phyloP scores from a whole-genome alignment of 2,113 vertebrate species.

The Campylomormyrus tamandua region DNA sequence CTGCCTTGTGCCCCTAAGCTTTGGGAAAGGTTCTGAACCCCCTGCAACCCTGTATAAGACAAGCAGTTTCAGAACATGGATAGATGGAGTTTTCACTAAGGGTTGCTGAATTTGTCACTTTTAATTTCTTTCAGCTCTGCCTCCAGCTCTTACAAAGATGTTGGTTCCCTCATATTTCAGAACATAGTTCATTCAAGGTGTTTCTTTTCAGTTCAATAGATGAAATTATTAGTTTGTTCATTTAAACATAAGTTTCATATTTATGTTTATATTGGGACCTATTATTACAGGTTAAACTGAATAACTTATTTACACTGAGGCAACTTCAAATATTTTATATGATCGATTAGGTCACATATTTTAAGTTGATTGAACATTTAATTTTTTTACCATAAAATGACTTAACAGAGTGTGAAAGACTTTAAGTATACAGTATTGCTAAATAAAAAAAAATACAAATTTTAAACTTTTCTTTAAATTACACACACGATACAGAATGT shows the following conservation, averaged over 20 bases:
- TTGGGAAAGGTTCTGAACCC: not conserved
- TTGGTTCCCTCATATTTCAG: not conserved
- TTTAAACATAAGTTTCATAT: not conserved
- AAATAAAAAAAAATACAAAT: not conserved
- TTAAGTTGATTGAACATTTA: not conserved
- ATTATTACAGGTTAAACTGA: not conserved
- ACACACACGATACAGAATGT: not conserved
- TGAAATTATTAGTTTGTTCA: not conserved
- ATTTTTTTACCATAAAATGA: not conserved
- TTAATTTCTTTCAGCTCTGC: not conserved
- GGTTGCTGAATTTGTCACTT: not conserved
- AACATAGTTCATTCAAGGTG: not conserved
- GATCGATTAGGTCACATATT: not conserved
- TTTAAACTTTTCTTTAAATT: not conserved
- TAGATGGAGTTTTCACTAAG: not conserved
- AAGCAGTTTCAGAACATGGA: not conserved
- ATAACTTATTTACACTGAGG: not conserved
- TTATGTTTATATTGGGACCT: not conserved
- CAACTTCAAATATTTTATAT: not conserved
- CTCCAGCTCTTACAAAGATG: not conserved
- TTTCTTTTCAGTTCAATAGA: not conserved
- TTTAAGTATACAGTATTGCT: not conserved
- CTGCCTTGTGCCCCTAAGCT: not conserved
- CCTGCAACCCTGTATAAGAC: not conserved
- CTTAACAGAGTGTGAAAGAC: not conserved